Base-by-base conservation (phyloP, 2,888 invertebrate species). In the Anoplius nigerrimus region DNA sequence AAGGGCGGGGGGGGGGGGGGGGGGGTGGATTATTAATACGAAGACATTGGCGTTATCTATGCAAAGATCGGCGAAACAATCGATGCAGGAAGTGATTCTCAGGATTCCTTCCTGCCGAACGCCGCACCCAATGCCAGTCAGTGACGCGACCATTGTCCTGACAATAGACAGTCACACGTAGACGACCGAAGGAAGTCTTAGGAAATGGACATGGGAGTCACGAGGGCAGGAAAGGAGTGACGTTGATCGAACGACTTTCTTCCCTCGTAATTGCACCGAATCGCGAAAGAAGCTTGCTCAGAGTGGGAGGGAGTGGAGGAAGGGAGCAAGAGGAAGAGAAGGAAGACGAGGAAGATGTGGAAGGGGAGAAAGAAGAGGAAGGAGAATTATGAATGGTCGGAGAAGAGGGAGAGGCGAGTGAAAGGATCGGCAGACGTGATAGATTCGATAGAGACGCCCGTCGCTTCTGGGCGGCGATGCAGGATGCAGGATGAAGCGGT, bases 161-260 rank as follows among this genome's bases (percentile, higher is more conserved):
- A 52, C 43, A n/a, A n/a, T n/a, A 57, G 63, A 55, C 13, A 46
- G n/a, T n/a, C n/a, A n/a, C n/a, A n/a, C n/a, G n/a, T n/a, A n/a
- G n/a, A n/a, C n/a, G n/a, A n/a, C n/a, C n/a, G n/a, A n/a, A n/a
- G n/a, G n/a, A n/a, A n/a, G 57, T 21, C 22, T 46, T 45, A 20
- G n/a, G 53, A 21, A 58, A 55, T 34, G 54, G 52, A 20, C 22
- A 46, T 45, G 21, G 58, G 54, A 64, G 60, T 57, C 54, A 6
- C 42, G 18, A 21, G 54, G 53, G 53, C 53, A 20, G 42, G 21
- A 62, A 71, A 72, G 69, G 63, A 75, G 53, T 43, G 78, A 78
- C 71, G 68, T 73, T 70, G 75, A 78, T 75, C 66, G 75, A 78
- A 53, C 68, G 66, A 74, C 72, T 78, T 79, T 79, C 79, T 48